phyloP scores from a whole-genome alignment of 2,113 vertebrate genomes.

The Etia nguti region DNA sequence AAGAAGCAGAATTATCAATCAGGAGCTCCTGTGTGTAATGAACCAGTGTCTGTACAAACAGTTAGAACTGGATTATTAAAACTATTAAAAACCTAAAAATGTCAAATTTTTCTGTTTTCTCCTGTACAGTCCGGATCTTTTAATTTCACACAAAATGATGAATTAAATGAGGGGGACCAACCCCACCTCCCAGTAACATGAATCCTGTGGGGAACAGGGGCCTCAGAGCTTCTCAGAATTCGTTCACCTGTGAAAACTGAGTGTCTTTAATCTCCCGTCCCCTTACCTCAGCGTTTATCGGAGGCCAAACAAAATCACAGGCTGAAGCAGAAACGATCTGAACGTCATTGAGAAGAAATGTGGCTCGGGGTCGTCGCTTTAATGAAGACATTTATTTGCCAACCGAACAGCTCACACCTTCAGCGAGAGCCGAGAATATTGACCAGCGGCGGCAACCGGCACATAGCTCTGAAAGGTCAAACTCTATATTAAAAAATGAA shows the following conservation, averaged over 20 bases:
- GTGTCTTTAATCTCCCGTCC: not conserved
- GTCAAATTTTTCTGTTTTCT: not conserved
- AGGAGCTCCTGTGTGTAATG: not conserved
- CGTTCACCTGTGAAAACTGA: not conserved
- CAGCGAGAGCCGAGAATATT: not conserved
- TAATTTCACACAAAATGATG: not conserved
- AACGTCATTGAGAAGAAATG: not conserved
- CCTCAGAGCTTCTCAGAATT: not conserved
- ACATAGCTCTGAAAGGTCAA: conserved; percentile 46
- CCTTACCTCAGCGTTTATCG: not conserved
- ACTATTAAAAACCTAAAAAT: not conserved
- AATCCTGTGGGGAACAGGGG: not conserved
- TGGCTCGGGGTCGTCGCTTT: not conserved
- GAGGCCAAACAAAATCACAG: not conserved
- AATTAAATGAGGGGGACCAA: not conserved
- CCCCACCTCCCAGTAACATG: not conserved
- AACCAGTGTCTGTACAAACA: not conserved
- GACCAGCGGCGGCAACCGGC: conserved; percentile 27
- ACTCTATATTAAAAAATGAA: conserved; percentile 32
- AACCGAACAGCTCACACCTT: not conserved
- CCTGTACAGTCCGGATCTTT: not conserved
- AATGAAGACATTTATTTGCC: conserved; percentile 44
- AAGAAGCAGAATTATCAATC: not conserved
- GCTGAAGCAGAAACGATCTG: not conserved
- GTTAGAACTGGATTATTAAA: not conserved